Percentiles rank a stretch among this genome's conserved stretches.
Evolutionary conservation across 2,113 vertebrate species (phyloP).

Genomic region (Anoplopoma fimbria): DNA sequence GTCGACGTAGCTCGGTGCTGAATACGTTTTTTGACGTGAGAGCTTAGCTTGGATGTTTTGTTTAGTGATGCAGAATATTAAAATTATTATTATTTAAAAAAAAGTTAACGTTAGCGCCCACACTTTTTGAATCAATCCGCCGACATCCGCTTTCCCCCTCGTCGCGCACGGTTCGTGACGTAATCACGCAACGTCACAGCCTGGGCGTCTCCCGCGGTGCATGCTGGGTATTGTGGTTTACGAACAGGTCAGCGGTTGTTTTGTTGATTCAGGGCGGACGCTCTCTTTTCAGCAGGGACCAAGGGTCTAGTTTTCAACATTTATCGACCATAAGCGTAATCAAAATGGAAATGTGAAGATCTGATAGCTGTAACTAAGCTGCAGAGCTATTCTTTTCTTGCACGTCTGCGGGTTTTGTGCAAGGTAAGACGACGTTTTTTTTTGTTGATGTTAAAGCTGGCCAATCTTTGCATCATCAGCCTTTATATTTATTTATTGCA

Average conservation of each 20-base stretch:
- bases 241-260: background rate
- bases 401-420: slow-evolving; percentile 2
- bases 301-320: background rate
- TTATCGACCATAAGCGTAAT: accelerated
- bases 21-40: background rate
- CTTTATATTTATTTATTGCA: background rate
- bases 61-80: background rate
- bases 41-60: accelerated
- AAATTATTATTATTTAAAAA: background rate
- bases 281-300: background rate
- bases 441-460: background rate
- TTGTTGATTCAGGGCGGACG: slow-evolving; percentile 53
- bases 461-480: background rate
- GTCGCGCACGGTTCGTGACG: background rate
- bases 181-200: background rate
- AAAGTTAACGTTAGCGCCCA: slow-evolving; percentile 30
- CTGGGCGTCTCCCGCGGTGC: slow-evolving; percentile 32
- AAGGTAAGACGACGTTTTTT: slow-evolving; percentile 47
- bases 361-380: background rate
- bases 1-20: background rate
- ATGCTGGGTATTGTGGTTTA: slow-evolving; percentile 63
- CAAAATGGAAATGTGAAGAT: slow-evolving; percentile 50
- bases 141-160: background rate
- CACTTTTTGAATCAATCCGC: slow-evolving; percentile 38
- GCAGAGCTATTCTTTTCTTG: slow-evolving; percentile 21